Evolutionary conservation across 2,113 vertebrate species (phyloP), one percentile per base, ranked within the genome.

Genomic region (Neogobius melanostomus): DNA sequence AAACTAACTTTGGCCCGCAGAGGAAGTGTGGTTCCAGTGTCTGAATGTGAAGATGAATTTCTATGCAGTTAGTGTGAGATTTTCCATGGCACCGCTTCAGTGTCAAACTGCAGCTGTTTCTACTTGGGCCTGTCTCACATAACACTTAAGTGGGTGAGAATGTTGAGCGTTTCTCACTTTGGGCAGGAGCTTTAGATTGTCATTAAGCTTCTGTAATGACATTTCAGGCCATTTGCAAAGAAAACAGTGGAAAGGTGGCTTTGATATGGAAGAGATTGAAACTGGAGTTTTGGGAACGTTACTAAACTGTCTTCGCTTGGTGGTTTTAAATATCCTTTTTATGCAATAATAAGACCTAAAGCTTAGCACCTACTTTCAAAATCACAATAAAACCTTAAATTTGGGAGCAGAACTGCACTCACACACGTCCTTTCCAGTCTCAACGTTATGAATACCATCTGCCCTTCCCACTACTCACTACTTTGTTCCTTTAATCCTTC

Each of bases 61-160:
- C n/a, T 75, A 59, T 11, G 12, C 36, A 60, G 28, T 67, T 48
- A 67, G 59, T 68, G 43, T 61, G 59, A 70, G 6, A 63, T 15
- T 85, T 85, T 82, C 75, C 80, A 76, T 71, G 45, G 16, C 61
- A 61, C 45, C 43, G 46, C 69, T 66, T 72, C 7, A 66, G 53
- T 66, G 64, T 73, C 68, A 76, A 69, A 84, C 70, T 47, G 48
- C 79, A 82, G 76, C 74, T 72, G 69, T 53, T 72, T 66, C n/a
- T 46, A 42, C 36, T 71, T 68, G 36, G 46, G 74, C 51, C 57
- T 53, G 21, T 12, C 66, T 59, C 68, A 68, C 15, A 70, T 52
- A 60, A 71, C 64, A 65, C 75, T 46, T 51, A 47, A 65, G 67
- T 65, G 59, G 70, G 63, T 7, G 17, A 53, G 42, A 61, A 28